Conservation (phyloP, 2,888 invertebrate genomes). For the Coenonympha glycerion region DNA sequence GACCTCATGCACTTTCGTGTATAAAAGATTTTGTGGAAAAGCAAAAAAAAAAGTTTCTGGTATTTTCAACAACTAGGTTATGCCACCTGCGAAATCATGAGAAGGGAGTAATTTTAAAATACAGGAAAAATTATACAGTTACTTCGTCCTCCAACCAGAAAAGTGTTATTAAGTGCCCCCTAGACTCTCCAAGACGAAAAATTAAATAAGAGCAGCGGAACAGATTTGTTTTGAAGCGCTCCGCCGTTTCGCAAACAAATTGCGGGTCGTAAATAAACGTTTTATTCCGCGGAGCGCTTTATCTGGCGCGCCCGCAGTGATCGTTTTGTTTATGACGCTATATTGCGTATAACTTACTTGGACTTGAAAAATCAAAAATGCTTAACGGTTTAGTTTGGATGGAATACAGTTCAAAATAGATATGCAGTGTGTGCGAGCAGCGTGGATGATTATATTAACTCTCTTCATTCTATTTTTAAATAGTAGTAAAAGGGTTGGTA, state of each 20-base stretch:
- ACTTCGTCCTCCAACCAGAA: background rate
- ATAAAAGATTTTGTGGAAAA: too few species aligned
- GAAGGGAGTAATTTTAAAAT: background rate
- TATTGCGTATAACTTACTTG: constrained; percentile 9
- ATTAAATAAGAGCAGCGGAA: constrained; percentile 22
- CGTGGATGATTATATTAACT: too few species aligned
- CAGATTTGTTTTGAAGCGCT: constrained; percentile 26
- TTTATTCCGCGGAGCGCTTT: constrained; percentile 27
- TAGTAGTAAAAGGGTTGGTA: too few species aligned
- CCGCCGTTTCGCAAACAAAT: constrained; percentile 32
- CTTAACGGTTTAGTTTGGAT: background rate
- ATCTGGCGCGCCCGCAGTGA: constrained; percentile 20
- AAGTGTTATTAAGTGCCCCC: constrained; percentile 7
- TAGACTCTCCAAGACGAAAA: constrained; percentile 13
- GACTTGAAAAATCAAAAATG: constrained; percentile 9
- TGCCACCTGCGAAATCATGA: background rate
- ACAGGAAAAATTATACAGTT: background rate
- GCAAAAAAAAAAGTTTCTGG: too few species aligned
- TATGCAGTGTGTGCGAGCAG: too few species aligned
- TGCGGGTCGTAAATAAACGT: constrained; percentile 30
- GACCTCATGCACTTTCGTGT: too few species aligned
- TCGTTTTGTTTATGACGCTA: constrained; percentile 23
- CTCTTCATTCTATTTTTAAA: too few species aligned
- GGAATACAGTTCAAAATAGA: too few species aligned
- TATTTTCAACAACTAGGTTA: background rate